Evolutionary conservation across 2,113 vertebrate genomes (phyloP).

Genomic region (Onychostruthus taczanowskii): DNA sequence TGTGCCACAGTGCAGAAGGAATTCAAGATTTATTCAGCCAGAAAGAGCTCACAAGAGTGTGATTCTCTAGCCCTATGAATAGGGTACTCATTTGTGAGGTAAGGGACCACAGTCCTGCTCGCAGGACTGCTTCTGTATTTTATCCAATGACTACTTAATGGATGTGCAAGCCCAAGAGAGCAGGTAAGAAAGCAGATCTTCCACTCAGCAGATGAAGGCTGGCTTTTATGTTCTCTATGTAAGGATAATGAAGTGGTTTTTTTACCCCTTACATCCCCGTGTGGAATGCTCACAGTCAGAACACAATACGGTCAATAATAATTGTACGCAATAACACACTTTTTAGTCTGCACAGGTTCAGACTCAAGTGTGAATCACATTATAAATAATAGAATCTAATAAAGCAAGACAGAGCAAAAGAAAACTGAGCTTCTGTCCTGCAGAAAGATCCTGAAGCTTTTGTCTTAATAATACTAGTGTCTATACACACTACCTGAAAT

Average conservation of each 20-base stretch:
- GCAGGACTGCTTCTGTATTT: slow-evolving; percentile 12
- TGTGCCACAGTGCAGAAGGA: not conserved
- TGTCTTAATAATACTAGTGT: not conserved
- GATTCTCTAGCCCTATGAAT: not conserved
- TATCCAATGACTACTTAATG: slow-evolving; percentile 41
- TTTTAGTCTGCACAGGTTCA: not conserved
- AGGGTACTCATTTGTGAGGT: not conserved
- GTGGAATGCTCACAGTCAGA: not conserved
- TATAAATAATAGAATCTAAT: slow-evolving; percentile 27
- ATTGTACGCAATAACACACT: not conserved
- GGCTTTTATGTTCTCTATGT: not conserved
- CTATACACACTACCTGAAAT: not conserved
- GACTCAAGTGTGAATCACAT: not conserved
- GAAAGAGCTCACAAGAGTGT: not conserved
- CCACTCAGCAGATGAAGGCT: not conserved
- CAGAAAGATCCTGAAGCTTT: not conserved
- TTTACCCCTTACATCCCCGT: not conserved
- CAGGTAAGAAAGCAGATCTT: slow-evolving; percentile 24
- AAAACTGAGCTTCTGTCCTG: not conserved
- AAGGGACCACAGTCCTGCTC: not conserved
- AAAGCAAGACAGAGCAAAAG: not conserved
- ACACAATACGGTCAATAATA: not conserved
- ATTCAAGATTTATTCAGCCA: not conserved
- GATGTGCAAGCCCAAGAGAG: slow-evolving; percentile 1
- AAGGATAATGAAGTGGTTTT: not conserved